phyloP scores from a whole-genome alignment of 2,888 invertebrate genomes.

The Ormyrus nitidulus region DNA sequence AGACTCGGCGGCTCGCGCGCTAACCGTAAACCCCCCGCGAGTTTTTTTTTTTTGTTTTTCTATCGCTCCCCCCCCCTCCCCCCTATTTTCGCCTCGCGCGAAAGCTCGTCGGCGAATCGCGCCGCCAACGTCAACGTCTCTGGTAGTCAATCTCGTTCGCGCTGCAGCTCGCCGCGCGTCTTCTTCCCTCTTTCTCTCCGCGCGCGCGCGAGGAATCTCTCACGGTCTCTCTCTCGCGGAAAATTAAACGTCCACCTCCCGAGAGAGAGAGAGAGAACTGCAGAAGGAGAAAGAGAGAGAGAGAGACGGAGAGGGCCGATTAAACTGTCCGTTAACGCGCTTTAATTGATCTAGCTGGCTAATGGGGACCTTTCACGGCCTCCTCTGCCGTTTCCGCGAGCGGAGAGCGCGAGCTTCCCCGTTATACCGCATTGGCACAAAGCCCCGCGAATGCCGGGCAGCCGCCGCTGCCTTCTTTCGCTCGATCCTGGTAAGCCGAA shows the following conservation, averaged over 20 bases:
- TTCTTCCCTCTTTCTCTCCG: too few relatives aligned
- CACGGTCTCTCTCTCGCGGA: constrained; percentile 27
- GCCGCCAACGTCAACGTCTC: constrained; percentile 37
- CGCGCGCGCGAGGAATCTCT: constrained; percentile 25
- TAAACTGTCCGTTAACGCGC: constrained; percentile 64
- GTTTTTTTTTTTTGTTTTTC: too few relatives aligned
- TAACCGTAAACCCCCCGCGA: constrained; percentile 25
- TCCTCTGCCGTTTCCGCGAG: constrained; percentile 28
- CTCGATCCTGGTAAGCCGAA: too few relatives aligned
- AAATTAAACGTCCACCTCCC: constrained; percentile 52
- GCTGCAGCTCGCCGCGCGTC: background rate
- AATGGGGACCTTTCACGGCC: constrained; percentile 49
- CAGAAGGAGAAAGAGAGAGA: background rate
- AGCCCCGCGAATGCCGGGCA: too few relatives aligned
- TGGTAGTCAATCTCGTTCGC: constrained; percentile 44
- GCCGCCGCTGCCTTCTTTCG: too few relatives aligned
- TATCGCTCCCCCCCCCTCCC: too few relatives aligned
- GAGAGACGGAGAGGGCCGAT: constrained; percentile 48
- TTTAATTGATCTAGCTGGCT: constrained; percentile 63
- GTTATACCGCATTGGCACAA: background rate
- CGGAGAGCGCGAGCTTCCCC: background rate
- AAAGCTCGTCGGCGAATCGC: background rate
- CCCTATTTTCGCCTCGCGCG: background rate
- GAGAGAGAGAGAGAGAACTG: background rate
- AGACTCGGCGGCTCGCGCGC: background rate